Base-by-base conservation (phyloP, 2,113 vertebrate species). In the Nibea coibor region DNA sequence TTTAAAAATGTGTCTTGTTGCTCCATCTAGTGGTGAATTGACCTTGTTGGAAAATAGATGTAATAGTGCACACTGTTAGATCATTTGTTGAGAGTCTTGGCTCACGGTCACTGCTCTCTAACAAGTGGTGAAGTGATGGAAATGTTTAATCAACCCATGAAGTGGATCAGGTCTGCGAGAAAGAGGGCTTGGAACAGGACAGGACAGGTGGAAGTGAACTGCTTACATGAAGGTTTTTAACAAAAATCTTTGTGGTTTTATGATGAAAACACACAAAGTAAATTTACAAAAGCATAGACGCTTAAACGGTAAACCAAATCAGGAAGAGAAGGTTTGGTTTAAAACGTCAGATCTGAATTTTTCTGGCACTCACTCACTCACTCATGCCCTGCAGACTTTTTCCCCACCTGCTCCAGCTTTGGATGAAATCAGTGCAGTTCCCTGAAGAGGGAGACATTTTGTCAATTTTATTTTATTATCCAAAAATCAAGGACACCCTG, bases 381-480 rank as follows among this genome's bases (percentile, higher is more conserved):
- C 2, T 17, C 14, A 39, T 61, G 28, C 22, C 31, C 62, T 59
- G 45, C 24, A 56, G 51, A n/a, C 14, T 19, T 26, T 26, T 47
- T 26, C 54, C 72, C 62, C 48, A 78, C 56, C 75, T 78, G 69
- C 56, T 47, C 17, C 17, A n/a, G 8, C 10, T 56, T 16, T 16
- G 3, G 62, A 28, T 68, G 14, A 43, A 63, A 64, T 58, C 9
- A 75, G 10, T 78, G 28, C 28, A 5, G 2, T n/a, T 48, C 28
- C 91, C 92, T 79, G 83, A 67, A 90, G 93, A 83, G 89, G 90
- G 91, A 88, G 87, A 90, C 81, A 87, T 86, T 80, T 68, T 31
- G 12, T 64, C 57, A 64, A 1, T 50, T 50, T 43, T 47, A 14
- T 78, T 47, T 15, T 3, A 28, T 19, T 15, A 26, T 54, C 48